These are phyloP conservation scores for Drosophila elegans DNA, from an alignment of 1,140 invertebrate genomes.

Conservation along the genomic window DNA sequence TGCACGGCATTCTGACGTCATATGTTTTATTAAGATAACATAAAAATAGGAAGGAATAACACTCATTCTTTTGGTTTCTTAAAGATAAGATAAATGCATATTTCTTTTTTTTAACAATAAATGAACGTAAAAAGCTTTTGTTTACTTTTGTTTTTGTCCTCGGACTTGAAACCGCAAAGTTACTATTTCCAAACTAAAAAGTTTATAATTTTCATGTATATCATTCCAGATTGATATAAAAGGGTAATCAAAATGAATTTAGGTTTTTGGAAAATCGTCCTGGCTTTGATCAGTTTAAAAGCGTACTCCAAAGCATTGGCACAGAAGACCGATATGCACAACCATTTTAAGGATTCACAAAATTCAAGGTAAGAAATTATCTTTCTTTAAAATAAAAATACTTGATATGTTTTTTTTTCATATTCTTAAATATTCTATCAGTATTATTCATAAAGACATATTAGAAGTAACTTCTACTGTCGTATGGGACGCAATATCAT, in stretches of 20 bases:
- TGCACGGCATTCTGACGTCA: constrained; percentile 46
- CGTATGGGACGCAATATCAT: neutral
- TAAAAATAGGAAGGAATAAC: constrained; percentile 9
- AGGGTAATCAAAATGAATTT: constrained; percentile 15
- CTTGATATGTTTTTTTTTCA: too few species aligned
- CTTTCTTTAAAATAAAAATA: neutral
- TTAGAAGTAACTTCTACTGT: neutral
- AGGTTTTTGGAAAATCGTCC: constrained; percentile 9
- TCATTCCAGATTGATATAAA: constrained; percentile 9
- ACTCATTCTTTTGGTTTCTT: constrained; percentile 7
- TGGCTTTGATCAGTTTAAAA: constrained; percentile 7
- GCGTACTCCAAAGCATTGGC: neutral
- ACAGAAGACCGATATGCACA: neutral
- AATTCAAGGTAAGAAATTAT: constrained; percentile 2
- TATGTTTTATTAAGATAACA: constrained; percentile 34
- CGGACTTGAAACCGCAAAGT: too few species aligned
- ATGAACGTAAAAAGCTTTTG: constrained; percentile 10
- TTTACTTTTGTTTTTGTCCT: too few species aligned
- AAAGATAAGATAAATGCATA: constrained; percentile 37
- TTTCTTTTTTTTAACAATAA: constrained; percentile 6
- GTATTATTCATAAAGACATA: neutral
- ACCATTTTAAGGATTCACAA: neutral
- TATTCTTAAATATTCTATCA: neutral
- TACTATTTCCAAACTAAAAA: too few species aligned
- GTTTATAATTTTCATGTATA: neutral